A percentile compares a stretch with the other conserved stretches of the same genome.
These are phyloP conservation scores for Noctua comes DNA, from an alignment of 2,888 invertebrate genomes.

Conservation along the genomic window DNA sequence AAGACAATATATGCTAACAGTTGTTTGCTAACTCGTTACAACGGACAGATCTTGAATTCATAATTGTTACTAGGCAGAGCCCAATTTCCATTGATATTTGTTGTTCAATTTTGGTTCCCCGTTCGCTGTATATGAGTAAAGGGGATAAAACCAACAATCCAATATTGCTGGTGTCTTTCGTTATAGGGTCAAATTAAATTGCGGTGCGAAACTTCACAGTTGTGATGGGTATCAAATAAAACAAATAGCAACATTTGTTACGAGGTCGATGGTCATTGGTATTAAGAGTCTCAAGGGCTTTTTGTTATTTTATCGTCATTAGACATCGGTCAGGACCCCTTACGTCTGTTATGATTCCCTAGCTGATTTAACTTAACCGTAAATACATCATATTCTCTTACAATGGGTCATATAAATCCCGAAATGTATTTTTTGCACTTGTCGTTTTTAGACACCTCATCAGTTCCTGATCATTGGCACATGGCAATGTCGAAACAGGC, in stretches of 20 bases:
- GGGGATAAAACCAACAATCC: neutral
- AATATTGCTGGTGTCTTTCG: neutral
- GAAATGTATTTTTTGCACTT: neutral
- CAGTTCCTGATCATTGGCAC: neutral
- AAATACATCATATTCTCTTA: too few species aligned
- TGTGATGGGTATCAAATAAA: neutral
- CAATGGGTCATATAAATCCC: too few species aligned
- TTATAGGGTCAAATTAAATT: neutral
- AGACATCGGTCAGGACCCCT: too few species aligned
- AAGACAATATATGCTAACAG: conserved; percentile 44
- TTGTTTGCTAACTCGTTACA: conserved; percentile 50
- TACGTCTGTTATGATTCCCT: too few species aligned
- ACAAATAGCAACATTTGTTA: neutral
- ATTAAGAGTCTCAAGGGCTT: neutral
- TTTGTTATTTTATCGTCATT: neutral
- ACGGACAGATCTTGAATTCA: conserved; percentile 53
- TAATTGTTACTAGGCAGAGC: conserved; percentile 53
- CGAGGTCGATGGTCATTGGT: too few species aligned
- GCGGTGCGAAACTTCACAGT: neutral
- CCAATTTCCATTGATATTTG: conserved; percentile 43
- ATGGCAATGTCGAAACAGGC: neutral
- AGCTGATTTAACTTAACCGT: too few species aligned
- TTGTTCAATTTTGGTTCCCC: conserved; percentile 40
- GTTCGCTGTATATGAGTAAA: conserved; percentile 1
- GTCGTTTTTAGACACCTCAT: neutral